phyloP scores from a whole-genome alignment of 2,888 invertebrate species.

The Tubiluchus corallicola region DNA sequence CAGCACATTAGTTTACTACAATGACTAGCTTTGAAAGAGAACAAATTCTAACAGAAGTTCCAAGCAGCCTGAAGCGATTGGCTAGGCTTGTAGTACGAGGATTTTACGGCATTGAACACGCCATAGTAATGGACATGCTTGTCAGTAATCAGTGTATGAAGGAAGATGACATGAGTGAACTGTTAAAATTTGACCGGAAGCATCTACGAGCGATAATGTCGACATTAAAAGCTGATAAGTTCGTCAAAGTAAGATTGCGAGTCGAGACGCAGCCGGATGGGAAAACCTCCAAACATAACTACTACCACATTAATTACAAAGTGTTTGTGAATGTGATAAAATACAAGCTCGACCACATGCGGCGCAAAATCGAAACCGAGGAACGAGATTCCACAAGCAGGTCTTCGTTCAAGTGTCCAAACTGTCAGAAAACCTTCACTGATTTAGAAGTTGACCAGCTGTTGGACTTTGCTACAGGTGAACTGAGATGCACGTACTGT shows the following conservation, averaged over 20 bases:
- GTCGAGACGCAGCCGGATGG: constrained; percentile 91
- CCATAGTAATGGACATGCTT: constrained; percentile 81
- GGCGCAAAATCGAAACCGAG: constrained; percentile 83
- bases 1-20: no score
- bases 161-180: constrained; percentile 47
- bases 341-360: constrained; percentile 88
- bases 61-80: constrained; percentile 68
- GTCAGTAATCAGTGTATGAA: constrained; percentile 71
- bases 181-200: constrained; percentile 80
- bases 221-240: constrained; percentile 72
- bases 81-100: constrained; percentile 77
- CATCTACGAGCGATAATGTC: constrained; percentile 72
- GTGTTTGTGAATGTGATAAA: constrained; percentile 91
- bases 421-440: constrained; percentile 79
- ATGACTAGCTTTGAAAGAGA: no score
- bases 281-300: constrained; percentile 85
- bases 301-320: constrained; percentile 92
- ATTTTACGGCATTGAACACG: constrained; percentile 83
- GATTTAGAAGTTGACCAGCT: constrained; percentile 55
- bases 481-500: constrained; percentile 62
- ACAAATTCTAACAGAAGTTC: constrained; percentile 65
- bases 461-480: constrained; percentile 20
- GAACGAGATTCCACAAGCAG: constrained; percentile 84
- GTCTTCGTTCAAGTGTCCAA: constrained; percentile 81
- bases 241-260: constrained; percentile 52